Evolutionary conservation across 53 echinoderm and acorn worm species (phyloP), one percentile per base, ranked within the genome.

Genomic region (Holothuria scabra): DNA sequence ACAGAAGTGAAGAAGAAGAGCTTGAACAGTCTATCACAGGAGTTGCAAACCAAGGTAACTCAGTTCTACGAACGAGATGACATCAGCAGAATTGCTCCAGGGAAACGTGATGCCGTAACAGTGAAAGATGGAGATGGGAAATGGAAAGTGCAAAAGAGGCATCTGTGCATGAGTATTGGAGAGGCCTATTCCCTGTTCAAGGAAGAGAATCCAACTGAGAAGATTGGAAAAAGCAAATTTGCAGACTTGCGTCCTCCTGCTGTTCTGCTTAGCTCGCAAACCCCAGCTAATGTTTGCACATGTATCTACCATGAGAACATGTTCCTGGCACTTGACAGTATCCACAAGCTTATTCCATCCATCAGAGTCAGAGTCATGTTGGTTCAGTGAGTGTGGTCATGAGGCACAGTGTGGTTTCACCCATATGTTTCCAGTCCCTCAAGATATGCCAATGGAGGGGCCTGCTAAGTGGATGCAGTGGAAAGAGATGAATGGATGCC

Each of bases 151-250:
- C 28, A 34, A 34, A 67, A 2, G 33, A 18, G 79, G 11, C 58
- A 79, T 35, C 16, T 79, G 57, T 56, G 56, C 58, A 28, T 29
- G 28, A 26, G 24, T 19, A 57, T 79, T 9, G 29, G 16, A 5
- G 79, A 79, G 21, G 31, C 28, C 26, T 79, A 56, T 58, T 30
- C 56, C 4, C 29, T 79, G 30, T 79, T 79, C 59, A 24, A 58
- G 14, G 79, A 33, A 57, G 79, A 58, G 57, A 26, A 79, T 57
- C 23, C 79, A 57, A 28, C 55, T 10, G 79, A 6, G 25, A 79
- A 79, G 59, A 58, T 79, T 22, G 57, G 79, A 14, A 79, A n/a
- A 8, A 79, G 79, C 57, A 79, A 79, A 57, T 79, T 79, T 79
- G 59, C 79, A 7, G 79, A 79, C 55, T 29, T 57, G 35, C 79